Conservation (phyloP, 2,113 vertebrate species). For the Potamarius usumacintae region DNA sequence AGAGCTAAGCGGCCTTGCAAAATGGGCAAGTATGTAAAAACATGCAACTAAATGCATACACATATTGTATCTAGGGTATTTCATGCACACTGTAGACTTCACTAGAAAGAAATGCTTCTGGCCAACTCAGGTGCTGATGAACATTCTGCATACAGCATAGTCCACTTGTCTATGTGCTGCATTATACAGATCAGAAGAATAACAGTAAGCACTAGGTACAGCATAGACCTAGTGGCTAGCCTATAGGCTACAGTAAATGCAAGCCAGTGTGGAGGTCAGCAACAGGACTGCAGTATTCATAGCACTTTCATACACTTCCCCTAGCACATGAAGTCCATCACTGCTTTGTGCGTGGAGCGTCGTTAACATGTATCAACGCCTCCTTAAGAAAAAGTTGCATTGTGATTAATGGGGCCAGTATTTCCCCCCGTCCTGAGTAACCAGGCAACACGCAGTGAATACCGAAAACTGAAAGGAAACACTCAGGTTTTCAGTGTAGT, state of each 20-base stretch:
- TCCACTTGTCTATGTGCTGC: not conserved
- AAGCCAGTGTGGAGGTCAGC: not conserved
- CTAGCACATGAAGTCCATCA: constrained; percentile 96
- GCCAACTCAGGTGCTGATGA: not conserved
- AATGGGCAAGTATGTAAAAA: not conserved
- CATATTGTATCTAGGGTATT: not conserved
- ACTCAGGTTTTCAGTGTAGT: constrained; percentile 95
- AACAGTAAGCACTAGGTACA: not conserved
- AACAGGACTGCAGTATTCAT: constrained; percentile 32
- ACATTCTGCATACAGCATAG: not conserved
- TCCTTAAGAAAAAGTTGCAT: constrained; percentile 89
- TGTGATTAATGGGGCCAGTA: constrained; percentile 88
- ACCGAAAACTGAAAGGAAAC: constrained; percentile 99
- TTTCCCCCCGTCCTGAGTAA: constrained; percentile 95
- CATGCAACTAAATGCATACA: not conserved
- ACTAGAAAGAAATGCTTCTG: not conserved
- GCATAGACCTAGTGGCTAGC: not conserved
- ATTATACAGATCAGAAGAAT: not conserved
- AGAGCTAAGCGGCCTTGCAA: not conserved
- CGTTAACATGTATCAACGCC: constrained; percentile 98
- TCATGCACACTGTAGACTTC: too few relatives aligned
- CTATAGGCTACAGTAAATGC: not conserved
- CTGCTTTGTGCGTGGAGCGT: constrained; percentile 95
- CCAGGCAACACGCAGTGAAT: constrained; percentile 99
- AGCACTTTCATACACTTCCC: constrained; percentile 78